Percentiles rank a stretch among this genome's conserved stretches.
These are phyloP conservation scores for Ariopsis seemanni DNA, from an alignment of 2,113 vertebrate genomes.

Conservation along the genomic window DNA sequence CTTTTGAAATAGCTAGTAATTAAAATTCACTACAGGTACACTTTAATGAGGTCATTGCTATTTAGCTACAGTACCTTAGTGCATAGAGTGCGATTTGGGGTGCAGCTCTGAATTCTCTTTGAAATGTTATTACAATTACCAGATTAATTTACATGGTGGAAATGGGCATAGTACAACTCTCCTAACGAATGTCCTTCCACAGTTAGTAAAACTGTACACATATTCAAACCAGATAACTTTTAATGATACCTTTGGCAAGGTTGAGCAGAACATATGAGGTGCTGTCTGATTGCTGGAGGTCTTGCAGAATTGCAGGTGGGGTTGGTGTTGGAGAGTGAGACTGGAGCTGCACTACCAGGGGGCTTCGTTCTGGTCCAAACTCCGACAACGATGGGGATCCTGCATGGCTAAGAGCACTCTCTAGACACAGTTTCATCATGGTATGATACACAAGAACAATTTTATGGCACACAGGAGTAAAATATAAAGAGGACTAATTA, in stretches of 20 bases:
- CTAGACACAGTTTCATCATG: slow-evolving; percentile 64
- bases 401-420: slow-evolving; percentile 76
- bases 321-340: slow-evolving; percentile 75
- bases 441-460: neutral
- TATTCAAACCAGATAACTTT: neutral
- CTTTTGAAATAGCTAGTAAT: too few relatives aligned
- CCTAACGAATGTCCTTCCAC: neutral
- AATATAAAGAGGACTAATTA: neutral
- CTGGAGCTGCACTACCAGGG: slow-evolving; percentile 82
- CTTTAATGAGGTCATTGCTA: neutral
- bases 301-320: slow-evolving; percentile 80
- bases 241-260: slow-evolving; percentile 85
- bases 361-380: slow-evolving; percentile 76
- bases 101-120: neutral
- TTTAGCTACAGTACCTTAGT: neutral
- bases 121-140: neutral
- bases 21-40: too few relatives aligned
- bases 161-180: neutral
- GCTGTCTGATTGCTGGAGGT: slow-evolving; percentile 90
- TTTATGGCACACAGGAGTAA: neutral
- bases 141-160: neutral
- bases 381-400: slow-evolving; percentile 68
- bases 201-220: neutral
- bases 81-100: neutral
- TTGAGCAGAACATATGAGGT: slow-evolving; percentile 95